Conservation (phyloP, 2,113 vertebrate species). For the Odocoileus virginianus region DNA sequence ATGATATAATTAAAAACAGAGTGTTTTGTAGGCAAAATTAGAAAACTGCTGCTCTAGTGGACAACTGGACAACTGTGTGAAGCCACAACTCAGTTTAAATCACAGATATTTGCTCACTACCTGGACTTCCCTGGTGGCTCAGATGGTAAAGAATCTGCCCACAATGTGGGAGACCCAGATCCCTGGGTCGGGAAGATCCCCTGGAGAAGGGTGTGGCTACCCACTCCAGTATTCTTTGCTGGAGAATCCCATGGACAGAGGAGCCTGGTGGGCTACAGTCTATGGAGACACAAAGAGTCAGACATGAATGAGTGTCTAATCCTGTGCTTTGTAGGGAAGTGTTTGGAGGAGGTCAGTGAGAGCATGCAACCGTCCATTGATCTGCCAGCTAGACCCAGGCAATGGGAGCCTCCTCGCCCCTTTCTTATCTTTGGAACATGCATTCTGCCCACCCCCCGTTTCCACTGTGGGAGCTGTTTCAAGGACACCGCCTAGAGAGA, state of each 20-base stretch:
- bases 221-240: not conserved
- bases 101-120: no score
- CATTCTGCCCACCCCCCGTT: accelerated
- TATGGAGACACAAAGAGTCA: not conserved
- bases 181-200: not conserved
- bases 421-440: not conserved
- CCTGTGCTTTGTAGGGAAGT: not conserved
- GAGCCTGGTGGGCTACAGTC: not conserved
- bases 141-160: not conserved
- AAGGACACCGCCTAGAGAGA: not conserved
- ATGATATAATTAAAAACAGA: not conserved
- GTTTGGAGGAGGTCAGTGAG: not conserved
- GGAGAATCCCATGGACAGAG: not conserved
- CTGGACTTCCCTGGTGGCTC: not conserved
- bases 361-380: not conserved
- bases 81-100: not conserved
- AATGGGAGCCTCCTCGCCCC: not conserved
- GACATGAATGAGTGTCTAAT: not conserved
- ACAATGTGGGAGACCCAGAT: not conserved
- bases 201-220: not conserved
- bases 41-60: not conserved
- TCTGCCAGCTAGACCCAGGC: not conserved
- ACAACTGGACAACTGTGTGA: not conserved
- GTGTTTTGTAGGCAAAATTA: not conserved
- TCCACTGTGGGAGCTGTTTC: not conserved